Evolutionary conservation across 2,113 vertebrate species (phyloP), one percentile per base, ranked within the genome.

Genomic region (Chionomys nivalis): DNA sequence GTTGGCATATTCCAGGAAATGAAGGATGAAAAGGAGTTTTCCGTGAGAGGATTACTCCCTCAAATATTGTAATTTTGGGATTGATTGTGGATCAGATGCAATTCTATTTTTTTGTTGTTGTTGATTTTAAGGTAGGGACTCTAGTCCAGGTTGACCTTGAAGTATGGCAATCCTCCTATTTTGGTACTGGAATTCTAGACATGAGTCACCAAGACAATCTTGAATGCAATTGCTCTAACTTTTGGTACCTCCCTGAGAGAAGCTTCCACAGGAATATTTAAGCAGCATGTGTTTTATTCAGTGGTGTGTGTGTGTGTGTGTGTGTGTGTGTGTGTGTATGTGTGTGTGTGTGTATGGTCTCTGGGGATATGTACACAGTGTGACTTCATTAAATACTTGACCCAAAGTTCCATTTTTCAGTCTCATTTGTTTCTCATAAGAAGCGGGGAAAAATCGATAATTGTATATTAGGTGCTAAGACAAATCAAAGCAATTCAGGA

Each of bases 341-440:
- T 24, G 49, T 52, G 49, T 19, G 44, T 52, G 31, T 47, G 31
- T 73, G 8, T 9, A 12, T 16, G 31, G 31, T 81, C 47, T 90
- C 72, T 78, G 52, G 70, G 42, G 47, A 78, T 28, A 89, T 44
- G 31, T 33, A 92, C 33, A 76, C 42, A 55, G 28, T 58, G 47
- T 65, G 26, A 95, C 55, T 78, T 94, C 58, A 63, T 73, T 85
- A 95, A 83, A 82, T 85, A 85, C 19, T 23, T 68, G 28, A 66
- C 42, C 39, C 47, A 68, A 49, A 87, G 42, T 66, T 49, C 63
- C 17, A 66, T 42, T 89, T 90, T 96, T 65, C n/a, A 94, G 23
- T 94, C 36, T 44, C 73, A 92, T 96, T 96, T 96, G 39, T 92
- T 89, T 90, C 65, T n/a, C 44, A 92, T 26, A 92, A 90, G 75